Evolutionary conservation across 2,797 vertebrate genomes (phyloP).

Genomic region (Acanthiza pusilla): DNA sequence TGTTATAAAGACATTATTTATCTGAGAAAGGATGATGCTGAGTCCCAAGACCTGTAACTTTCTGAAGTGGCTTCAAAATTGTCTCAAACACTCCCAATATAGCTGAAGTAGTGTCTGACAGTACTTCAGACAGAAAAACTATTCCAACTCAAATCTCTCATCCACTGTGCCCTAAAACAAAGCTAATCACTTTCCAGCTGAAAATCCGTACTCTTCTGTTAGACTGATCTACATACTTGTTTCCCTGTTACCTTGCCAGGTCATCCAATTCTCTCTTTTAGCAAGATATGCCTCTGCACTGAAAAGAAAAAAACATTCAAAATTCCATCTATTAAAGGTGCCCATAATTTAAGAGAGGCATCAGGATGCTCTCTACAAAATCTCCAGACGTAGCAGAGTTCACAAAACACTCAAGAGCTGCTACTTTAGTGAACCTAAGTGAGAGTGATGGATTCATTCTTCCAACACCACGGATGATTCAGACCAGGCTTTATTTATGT

Average conservation of each 20-base stretch:
- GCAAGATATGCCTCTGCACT: not conserved
- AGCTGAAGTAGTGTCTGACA: not conserved
- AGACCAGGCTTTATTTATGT: not conserved
- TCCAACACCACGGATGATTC: not conserved
- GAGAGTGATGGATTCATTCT: not conserved
- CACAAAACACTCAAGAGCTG: not conserved
- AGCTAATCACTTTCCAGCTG: not conserved
- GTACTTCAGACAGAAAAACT: not conserved
- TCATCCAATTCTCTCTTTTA: not conserved
- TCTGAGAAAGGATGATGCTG: not conserved
- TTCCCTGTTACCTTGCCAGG: not conserved
- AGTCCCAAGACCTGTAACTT: not conserved
- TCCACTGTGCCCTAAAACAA: not conserved
- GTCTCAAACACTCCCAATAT: accelerated
- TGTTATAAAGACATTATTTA: not conserved
- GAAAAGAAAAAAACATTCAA: not conserved
- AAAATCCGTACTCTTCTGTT: not conserved
- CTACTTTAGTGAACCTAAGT: not conserved
- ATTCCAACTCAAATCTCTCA: not conserved
- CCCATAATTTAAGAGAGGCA: not conserved
- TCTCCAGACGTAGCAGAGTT: not conserved
- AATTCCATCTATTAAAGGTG: not conserved
- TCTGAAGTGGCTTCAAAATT: not conserved
- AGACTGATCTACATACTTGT: accelerated
- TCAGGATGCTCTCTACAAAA: not conserved